Base-by-base conservation (phyloP, 1,140 invertebrate species). In the Heliconius eleuchia region DNA sequence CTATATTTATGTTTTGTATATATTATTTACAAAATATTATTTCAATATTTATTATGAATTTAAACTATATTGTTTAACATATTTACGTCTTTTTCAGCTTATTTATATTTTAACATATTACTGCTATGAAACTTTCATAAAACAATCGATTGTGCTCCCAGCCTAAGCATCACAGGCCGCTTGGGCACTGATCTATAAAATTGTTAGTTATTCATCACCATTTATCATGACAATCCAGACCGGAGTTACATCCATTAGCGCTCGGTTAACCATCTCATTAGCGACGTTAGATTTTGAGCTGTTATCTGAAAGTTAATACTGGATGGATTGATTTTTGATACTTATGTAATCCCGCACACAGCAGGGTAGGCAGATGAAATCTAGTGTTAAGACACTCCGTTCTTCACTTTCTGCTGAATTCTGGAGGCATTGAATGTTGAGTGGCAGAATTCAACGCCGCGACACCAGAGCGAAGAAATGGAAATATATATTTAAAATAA, bases 221-320 rank as follows among this genome's bases (percentile, higher is more conserved):
- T 85, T 82, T 80, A 81, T 85, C 85, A 86, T 79, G 82, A 73
- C 81, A 83, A 81, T 81, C 74, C 80, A 39, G 74, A 80, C 76
- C 78, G 66, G 75, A 75, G 75, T 70, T 76, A 77, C 79, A 73
- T 74, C 84, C 80, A 84, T 87, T 87, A 85, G 82, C 81, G 52
- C 78, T 82, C 42, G 86, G 86, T 85, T 87, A 87, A 84, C 86
- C 83, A 87, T 83, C 86, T 85, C 84, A 87, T 87, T 87, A 87
- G 80, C 76, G 79, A 78, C 73, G 80, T 83, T 83, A 84, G 83
- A 83, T 80, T 83, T 79, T 74, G 77, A 78, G 76, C 74, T 79
- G 70, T 79, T 73, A 50, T 73, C 37, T 9, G 34, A 42, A 72
- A 72, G 37, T n/a, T 46, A 34, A 70, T 50, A 60, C 60, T 76